Evolutionary conservation across 2,113 vertebrate species (phyloP).

Genomic region (Smithornis capensis): DNA sequence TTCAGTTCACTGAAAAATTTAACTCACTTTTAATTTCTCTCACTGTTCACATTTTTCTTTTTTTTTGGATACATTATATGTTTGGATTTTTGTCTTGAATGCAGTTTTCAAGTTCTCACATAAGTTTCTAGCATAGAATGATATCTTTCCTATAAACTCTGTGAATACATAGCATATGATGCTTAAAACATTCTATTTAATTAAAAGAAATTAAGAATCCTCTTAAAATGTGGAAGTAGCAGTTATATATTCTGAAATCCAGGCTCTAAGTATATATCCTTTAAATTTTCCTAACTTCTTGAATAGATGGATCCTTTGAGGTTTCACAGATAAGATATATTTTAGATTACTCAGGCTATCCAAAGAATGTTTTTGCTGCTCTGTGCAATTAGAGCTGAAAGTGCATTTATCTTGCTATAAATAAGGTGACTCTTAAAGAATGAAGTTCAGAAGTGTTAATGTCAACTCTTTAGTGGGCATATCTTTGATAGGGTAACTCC

Average conservation of each 20-base stretch:
- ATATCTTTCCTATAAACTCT: background rate
- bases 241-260: background rate
- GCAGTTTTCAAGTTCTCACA: background rate
- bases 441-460: slow-evolving; percentile 38
- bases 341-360: background rate
- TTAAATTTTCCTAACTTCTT: slow-evolving; percentile 28
- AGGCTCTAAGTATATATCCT: background rate
- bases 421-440: slow-evolving; percentile 45
- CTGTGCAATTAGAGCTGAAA: slow-evolving; percentile 31
- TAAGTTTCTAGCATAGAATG: background rate
- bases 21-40: background rate
- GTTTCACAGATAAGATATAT: slow-evolving; percentile 2
- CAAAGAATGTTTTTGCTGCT: background rate
- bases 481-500: background rate
- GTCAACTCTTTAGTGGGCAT: background rate
- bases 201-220: background rate
- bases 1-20: background rate
- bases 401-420: slow-evolving; percentile 32
- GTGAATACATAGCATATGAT: background rate
- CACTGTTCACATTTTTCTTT: background rate
- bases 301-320: slow-evolving; percentile 22
- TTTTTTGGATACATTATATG: background rate
- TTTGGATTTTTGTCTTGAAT: background rate
- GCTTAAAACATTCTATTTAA: background rate
- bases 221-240: background rate